These are phyloP conservation scores for Lissocephala sabroskyi DNA, from an alignment of 2,888 invertebrate genomes.

Conservation along the genomic window DNA sequence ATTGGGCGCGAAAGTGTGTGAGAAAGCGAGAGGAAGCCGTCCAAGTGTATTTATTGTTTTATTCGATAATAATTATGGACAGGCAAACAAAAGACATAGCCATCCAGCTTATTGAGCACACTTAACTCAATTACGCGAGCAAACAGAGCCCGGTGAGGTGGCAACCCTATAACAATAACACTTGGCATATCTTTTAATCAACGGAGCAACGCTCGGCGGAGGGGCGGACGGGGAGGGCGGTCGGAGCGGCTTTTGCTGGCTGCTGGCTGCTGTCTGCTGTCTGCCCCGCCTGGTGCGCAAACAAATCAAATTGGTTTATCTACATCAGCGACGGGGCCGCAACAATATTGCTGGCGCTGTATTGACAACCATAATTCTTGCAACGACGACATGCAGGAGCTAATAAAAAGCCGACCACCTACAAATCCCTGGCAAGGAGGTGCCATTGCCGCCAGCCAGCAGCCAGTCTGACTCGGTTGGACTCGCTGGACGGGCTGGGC, in stretches of 20 bases:
- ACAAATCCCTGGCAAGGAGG: too few relatives aligned
- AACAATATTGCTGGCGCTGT: constrained; percentile 16
- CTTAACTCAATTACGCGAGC: constrained; percentile 47
- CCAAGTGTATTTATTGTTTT: constrained; percentile 52
- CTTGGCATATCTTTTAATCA: constrained; percentile 36
- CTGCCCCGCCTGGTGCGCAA: constrained; percentile 16
- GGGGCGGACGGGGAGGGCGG: background rate
- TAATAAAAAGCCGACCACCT: constrained; percentile 30
- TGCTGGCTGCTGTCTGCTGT: background rate
- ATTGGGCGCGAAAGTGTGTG: constrained; percentile 30
- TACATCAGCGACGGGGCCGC: constrained; percentile 5
- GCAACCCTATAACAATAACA: too few relatives aligned
- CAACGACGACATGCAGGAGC: constrained; percentile 40
- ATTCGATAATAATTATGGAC: constrained; percentile 56
- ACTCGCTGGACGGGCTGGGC: background rate
- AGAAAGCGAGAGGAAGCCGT: constrained; percentile 30
- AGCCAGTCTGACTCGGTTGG: background rate
- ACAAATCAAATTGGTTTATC: constrained; percentile 49
- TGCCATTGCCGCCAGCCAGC: too few relatives aligned
- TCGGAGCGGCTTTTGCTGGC: constrained; percentile 1
- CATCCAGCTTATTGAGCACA: constrained; percentile 8
- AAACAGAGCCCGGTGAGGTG: constrained; percentile 16
- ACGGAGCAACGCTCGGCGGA: constrained; percentile 7
- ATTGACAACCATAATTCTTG: constrained; percentile 51
- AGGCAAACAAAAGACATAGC: constrained; percentile 7